Conservation (phyloP, 2,888 invertebrate species). For the Meloe dianella region DNA sequence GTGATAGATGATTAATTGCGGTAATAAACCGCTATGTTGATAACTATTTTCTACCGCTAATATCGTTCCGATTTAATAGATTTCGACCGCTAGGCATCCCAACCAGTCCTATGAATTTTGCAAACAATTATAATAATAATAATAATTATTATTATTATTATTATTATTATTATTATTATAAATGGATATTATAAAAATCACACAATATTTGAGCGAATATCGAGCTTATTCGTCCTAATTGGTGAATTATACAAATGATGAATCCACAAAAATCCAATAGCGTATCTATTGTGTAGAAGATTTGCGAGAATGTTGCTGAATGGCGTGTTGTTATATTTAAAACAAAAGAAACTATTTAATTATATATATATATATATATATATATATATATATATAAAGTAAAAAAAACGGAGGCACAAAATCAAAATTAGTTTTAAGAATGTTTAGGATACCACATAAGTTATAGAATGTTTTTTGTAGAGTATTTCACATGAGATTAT, state of each 20-base stretch:
- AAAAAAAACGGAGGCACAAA: constrained; percentile 54
- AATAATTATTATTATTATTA: too few species aligned
- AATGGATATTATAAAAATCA: constrained; percentile 15
- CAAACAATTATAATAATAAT: too few species aligned
- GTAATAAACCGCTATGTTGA: constrained; percentile 32
- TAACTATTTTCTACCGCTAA: constrained; percentile 37
- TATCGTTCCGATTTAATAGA: constrained; percentile 27
- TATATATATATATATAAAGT: constrained; percentile 1
- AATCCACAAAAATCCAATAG: constrained; percentile 18
- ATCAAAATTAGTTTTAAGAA: constrained; percentile 56
- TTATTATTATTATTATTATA: too few species aligned
- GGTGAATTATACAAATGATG: background rate
- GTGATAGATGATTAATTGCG: constrained; percentile 34
- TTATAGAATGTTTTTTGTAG: constrained; percentile 56
- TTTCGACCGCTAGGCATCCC: too few species aligned
- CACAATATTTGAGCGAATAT: constrained; percentile 20
- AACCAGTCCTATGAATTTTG: too few species aligned
- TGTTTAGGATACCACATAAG: constrained; percentile 55
- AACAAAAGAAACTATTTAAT: constrained; percentile 25
- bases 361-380: background rate
- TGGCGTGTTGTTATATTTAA: constrained; percentile 45
- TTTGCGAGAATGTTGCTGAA: constrained; percentile 50
- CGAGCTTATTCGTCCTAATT: constrained; percentile 14
- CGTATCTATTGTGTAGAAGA: constrained; percentile 27
- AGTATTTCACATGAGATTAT: constrained; percentile 56